A percentile compares a stretch with the other conserved stretches of the same genome.
These are phyloP conservation scores for Vespertilio murinus DNA, from an alignment of 2,797 vertebrate genomes.

Conservation along the genomic window DNA sequence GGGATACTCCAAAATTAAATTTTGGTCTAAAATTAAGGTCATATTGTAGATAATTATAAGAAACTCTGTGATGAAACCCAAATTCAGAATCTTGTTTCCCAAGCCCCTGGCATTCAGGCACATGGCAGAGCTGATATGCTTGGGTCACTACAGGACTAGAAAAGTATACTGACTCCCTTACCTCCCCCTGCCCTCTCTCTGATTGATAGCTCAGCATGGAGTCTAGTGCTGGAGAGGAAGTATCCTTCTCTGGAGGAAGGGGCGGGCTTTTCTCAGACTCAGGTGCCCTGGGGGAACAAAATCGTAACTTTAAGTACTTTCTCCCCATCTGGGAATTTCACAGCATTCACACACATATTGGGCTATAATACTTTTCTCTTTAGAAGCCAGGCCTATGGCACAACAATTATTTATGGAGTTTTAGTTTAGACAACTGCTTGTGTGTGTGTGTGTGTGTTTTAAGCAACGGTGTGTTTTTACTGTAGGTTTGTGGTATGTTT, in stretches of 20 bases:
- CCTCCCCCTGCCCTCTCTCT: neutral
- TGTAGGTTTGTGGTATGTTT: constrained; percentile 74
- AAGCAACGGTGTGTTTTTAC: constrained; percentile 54
- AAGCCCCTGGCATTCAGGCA: neutral
- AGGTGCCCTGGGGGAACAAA: neutral
- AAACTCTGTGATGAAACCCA: neutral
- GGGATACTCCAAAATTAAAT: neutral
- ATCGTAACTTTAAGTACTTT: neutral
- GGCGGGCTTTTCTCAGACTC: constrained; percentile 22
- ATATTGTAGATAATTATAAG: neutral
- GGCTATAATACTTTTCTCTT: neutral
- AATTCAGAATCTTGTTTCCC: constrained; percentile 8
- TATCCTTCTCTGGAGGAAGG: constrained; percentile 45
- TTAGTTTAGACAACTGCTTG: constrained; percentile 29
- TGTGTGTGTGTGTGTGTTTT: no score
- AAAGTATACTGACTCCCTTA: neutral
- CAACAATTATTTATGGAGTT: neutral
- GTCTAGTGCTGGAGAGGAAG: neutral
- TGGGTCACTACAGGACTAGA: neutral
- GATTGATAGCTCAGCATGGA: neutral
- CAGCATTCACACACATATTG: neutral
- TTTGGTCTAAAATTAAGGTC: neutral
- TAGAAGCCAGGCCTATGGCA: neutral
- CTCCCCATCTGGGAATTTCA: neutral
- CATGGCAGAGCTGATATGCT: neutral